Evolutionary conservation across 2,797 vertebrate genomes (phyloP), one percentile per base, ranked within the genome.

Genomic region (Lepidocolaptes lacrymiger): DNA sequence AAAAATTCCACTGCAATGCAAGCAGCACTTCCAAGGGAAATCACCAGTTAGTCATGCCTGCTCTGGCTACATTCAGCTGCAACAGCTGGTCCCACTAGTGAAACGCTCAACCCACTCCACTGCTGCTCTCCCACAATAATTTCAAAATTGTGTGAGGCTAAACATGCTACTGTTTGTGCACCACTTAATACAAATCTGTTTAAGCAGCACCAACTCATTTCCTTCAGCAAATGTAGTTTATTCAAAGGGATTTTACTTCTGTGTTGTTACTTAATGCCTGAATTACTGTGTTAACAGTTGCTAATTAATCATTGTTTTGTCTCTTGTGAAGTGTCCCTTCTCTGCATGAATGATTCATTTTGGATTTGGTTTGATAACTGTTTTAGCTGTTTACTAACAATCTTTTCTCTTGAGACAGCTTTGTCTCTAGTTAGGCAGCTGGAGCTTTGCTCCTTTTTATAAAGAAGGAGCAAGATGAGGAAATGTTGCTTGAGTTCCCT

Each of bases 241-340:
- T 93, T 89, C 66, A 72, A 68, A 93, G 91, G 46, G 71, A 82
- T 95, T 95, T 91, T 89, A 85, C 88, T 95, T 88, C 83, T 85
- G 1, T 68, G 67, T 52, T 93, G 56, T 85, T 96, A 64, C 83
- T 96, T 90, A 83, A 76, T 76, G 91, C 71, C 55, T 71, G 77
- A 96, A 93, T 88, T 93, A 90, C 73, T 77, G 64, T 89, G 85
- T 85, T 93, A 96, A 93, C 79, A 56, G 83, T 89, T 85, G 71
- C 91, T 95, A 96, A 96, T 96, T 96, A 96, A 95, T 96, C 91
- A 95, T 80, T 91, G 94, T 91, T 96, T 96, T 90, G 85, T 86
- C 80, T 94, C 86, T 62, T 82, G 67, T 91, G 94, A 94, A 96
- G 91, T 94, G 80, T 91, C 95, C 94, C 52, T 37, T 93, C 88